Evolutionary conservation across 2,113 vertebrate genomes (phyloP).

Genomic region (Toxotes chatareus): DNA sequence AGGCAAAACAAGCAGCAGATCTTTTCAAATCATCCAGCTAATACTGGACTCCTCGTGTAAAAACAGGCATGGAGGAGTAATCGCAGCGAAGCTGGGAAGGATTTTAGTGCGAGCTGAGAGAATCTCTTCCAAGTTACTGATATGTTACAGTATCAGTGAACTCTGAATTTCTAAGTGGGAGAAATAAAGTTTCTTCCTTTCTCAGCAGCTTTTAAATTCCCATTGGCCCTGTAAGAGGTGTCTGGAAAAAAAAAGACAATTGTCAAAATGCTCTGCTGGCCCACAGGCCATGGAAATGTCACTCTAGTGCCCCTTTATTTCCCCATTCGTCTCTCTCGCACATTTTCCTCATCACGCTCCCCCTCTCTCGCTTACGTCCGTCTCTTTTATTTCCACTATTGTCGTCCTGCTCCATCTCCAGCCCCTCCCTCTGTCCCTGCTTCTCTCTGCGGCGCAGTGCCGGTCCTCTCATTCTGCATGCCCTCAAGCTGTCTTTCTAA

Average conservation of each 20-base stretch:
- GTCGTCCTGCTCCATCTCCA: slow-evolving; percentile 28
- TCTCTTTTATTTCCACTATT: slow-evolving; percentile 48
- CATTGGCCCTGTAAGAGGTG: background rate
- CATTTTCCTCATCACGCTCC: slow-evolving; percentile 36
- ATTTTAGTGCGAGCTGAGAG: background rate
- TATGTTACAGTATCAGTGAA: background rate
- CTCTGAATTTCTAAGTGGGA: background rate
- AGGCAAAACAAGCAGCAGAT: slow-evolving; percentile 36
- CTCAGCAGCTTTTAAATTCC: slow-evolving; percentile 5
- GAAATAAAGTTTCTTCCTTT: slow-evolving; percentile 25
- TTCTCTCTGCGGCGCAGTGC: slow-evolving; percentile 34
- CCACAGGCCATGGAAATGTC: slow-evolving; percentile 36
- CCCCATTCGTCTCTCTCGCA: slow-evolving; percentile 15
- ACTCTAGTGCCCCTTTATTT: slow-evolving; percentile 26
- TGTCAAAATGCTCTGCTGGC: slow-evolving; percentile 24
- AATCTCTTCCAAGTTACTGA: slow-evolving; percentile 33
- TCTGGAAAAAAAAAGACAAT: slow-evolving; percentile 23
- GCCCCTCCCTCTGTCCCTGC: slow-evolving; percentile 37
- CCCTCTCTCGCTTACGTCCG: slow-evolving; percentile 13
- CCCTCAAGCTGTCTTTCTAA: slow-evolving; percentile 53
- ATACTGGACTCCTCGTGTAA: background rate
- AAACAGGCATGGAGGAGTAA: background rate
- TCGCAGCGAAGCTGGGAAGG: background rate
- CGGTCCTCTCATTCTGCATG: slow-evolving; percentile 52
- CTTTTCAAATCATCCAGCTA: slow-evolving; percentile 29